Evolutionary conservation across 2,797 vertebrate species (phyloP), one percentile per base, ranked within the genome.

Genomic region (Sitta carolinensis): DNA sequence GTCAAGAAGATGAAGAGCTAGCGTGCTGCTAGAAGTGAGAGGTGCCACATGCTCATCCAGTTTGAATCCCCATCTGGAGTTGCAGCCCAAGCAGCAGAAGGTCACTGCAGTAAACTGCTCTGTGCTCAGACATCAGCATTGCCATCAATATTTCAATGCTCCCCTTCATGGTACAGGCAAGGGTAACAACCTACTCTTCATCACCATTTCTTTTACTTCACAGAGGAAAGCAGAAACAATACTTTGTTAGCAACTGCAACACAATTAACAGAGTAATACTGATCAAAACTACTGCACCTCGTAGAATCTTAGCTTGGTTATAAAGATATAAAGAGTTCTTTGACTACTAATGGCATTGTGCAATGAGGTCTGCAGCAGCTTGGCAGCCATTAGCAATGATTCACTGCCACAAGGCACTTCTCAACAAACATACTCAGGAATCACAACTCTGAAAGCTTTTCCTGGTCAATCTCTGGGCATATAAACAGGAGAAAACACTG

Each of bases 1-100:
- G 82, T 87, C 91, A 87, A 36, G 55, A 89, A 84, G 81, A 95
- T 29, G 52, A 92, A 96, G 55, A 88, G 61, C 55, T 55, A 63
- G 55, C 6, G 19, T 25, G 66, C 17, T 79, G 74, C 73, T 90
- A 22, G 61, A 88, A 90, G 67, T 38, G 40, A 89, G 76, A 83
- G 19, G 38, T 62, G 94, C 84, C 85, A 90, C 43, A 58, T 5
- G 23, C 77, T 66, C 58, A 84, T 38, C 4, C 54, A 66, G 77
- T 81, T 9, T 51, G 77, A 94, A 89, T 51, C 68, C 59, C 64
- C 80, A 38, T 32, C 25, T 74, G 48, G 86, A 87, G 57, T 1
- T 93, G 90, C 84, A 83, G 90, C 55, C 21, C 66, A n/a, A 55
- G 74, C 1, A 84, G 83, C 55, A 93, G 55, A 85, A 94, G 73